A percentile compares a stretch with the other conserved stretches of the same genome.
phyloP scores from a whole-genome alignment of 2,888 invertebrate species.

The Seladonia tumulorum region DNA sequence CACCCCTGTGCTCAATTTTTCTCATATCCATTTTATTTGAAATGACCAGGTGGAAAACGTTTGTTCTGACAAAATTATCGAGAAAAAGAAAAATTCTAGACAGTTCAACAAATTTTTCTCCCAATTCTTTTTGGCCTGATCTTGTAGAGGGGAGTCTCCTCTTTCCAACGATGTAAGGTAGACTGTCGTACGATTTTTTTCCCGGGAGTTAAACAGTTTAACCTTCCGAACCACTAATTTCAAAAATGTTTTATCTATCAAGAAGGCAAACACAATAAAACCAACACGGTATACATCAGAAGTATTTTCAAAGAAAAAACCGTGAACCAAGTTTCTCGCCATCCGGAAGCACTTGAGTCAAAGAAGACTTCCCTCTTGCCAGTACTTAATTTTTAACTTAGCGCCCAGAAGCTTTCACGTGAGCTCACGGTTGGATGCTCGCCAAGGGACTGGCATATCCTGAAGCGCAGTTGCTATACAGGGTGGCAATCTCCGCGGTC shows the following conservation, averaged over 20 bases:
- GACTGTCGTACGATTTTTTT: not conserved
- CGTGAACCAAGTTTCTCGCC: not conserved
- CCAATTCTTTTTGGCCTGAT: too few species aligned
- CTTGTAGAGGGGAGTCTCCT: too few species aligned
- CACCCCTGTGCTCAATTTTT: too few species aligned
- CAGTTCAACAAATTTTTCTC: too few species aligned
- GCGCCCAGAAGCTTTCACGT: not conserved
- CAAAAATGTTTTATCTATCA: too few species aligned
- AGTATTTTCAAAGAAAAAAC: too few species aligned
- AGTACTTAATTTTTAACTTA: not conserved
- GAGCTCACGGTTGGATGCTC: not conserved
- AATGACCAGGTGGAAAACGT: too few species aligned
- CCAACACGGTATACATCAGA: not conserved
- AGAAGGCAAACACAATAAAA: too few species aligned
- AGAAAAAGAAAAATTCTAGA: not conserved
- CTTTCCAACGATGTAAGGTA: not conserved
- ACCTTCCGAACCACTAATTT: too few species aligned
- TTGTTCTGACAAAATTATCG: too few species aligned
- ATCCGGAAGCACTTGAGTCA: not conserved
- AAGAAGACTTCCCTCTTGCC: not conserved
- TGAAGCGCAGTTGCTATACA: not conserved
- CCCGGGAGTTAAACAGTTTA: not conserved
- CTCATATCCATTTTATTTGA: too few species aligned
- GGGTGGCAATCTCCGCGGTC: slow-evolving; percentile 9
- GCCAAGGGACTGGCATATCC: not conserved